Evolutionary conservation across 2,888 invertebrate species (phyloP).

Genomic region (Teleogryllus oceanicus): DNA sequence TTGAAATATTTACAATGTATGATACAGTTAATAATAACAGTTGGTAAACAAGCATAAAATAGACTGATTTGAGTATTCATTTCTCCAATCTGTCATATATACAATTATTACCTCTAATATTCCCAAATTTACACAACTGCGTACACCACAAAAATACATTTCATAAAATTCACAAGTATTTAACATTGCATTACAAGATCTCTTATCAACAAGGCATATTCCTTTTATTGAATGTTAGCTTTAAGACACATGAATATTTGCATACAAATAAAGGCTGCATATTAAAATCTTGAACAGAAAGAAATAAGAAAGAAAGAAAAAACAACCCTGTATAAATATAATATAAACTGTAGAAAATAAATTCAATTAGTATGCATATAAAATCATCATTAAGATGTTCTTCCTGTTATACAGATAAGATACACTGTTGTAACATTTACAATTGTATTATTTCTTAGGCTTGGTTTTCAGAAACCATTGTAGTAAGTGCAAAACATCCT

Average conservation of each 20-base stretch:
- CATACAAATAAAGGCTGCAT: not conserved
- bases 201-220: not conserved
- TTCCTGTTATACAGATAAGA: too few relatives aligned
- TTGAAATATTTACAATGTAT: not conserved
- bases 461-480: too few relatives aligned
- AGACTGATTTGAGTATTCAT: not conserved
- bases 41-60: slow-evolving; percentile 3
- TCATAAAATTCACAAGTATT: slow-evolving; percentile 5
- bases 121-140: not conserved
- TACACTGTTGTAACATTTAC: too few relatives aligned
- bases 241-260: not conserved
- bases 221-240: slow-evolving; percentile 3
- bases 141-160: not conserved
- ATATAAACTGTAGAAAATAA: not conserved
- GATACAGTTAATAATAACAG: not conserved
- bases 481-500: too few relatives aligned
- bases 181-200: not conserved
- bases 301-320: not conserved
- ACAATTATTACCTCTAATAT: not conserved
- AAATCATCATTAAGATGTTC: too few relatives aligned
- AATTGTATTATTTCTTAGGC: too few relatives aligned
- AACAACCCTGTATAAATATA: not conserved
- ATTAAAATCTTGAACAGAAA: not conserved
- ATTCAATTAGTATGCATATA: too few relatives aligned
- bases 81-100: not conserved